These are phyloP conservation scores for Torymus auratus DNA, from an alignment of 2,888 invertebrate genomes.

Conservation along the genomic window DNA sequence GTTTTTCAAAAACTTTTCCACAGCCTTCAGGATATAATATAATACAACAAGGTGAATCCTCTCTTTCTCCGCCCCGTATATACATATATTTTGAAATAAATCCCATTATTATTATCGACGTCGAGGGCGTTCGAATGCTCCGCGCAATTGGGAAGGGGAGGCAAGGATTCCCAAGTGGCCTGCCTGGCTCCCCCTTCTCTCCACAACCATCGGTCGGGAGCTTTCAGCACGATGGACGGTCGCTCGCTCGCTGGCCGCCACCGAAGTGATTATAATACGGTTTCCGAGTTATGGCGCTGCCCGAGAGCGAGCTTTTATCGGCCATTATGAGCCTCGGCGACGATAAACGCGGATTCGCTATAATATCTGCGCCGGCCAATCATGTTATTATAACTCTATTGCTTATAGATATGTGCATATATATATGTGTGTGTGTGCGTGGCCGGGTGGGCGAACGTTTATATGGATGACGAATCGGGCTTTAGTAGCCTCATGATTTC, in stretches of 20 bases:
- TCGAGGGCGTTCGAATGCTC: neutral
- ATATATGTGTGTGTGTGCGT: too few species aligned
- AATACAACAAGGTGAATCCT: too few species aligned
- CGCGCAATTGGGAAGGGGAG: neutral
- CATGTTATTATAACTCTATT: slow-evolving; percentile 31
- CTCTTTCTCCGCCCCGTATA: too few species aligned
- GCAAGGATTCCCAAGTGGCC: neutral
- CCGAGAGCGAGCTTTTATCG: slow-evolving; percentile 29
- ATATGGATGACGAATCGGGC: neutral
- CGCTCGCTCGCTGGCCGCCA: too few species aligned
- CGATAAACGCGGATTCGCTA: slow-evolving; percentile 38
- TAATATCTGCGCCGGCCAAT: slow-evolving; percentile 19
- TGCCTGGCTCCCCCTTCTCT: too few species aligned
- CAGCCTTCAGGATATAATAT: too few species aligned
- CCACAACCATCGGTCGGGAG: neutral
- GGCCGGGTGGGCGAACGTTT: neutral
- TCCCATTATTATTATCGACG: slow-evolving; percentile 30
- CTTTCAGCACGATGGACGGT: neutral
- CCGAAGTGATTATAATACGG: slow-evolving; percentile 33
- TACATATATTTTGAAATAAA: slow-evolving; percentile 3
- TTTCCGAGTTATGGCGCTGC: slow-evolving; percentile 12
- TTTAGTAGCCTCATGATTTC: slow-evolving; percentile 33
- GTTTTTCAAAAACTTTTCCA: too few species aligned
- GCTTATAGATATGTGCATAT: neutral
- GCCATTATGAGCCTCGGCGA: slow-evolving; percentile 28